Evolutionary conservation across 2,797 vertebrate genomes (phyloP), one percentile per base, ranked within the genome.

Genomic region (Antennarius maculatus): DNA sequence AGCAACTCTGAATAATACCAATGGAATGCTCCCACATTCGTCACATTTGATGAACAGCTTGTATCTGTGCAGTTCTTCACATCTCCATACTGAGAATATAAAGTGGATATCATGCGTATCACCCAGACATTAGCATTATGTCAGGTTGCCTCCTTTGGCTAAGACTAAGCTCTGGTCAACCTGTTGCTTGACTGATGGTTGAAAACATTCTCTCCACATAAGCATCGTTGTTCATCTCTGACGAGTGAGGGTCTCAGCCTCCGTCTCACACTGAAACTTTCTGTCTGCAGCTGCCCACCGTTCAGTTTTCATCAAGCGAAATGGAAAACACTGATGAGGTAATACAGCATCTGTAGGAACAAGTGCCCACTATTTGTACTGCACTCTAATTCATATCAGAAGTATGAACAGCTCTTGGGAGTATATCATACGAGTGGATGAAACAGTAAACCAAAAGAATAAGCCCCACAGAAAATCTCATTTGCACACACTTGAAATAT

Each of bases 201-300:
- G 28, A 62, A 74, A 62, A 65, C 43, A 28, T 31, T 31, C 29
- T 37, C 7, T 69, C 46, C 41, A 15, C 60, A 37, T 39, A 14
- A n/a, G 45, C 69, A 62, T 80, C 67, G 66, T 74, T 78, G 78
- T 80, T 83, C 77, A 81, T 72, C 69, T 17, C 54, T 54, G 71
- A 42, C 6, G 54, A 54, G 31, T n/a, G 39, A 43, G 55, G 0
- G 54, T 49, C 18, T 45, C 48, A 58, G 53, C 59, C 64, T 64
- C 81, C 47, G 17, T 39, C 47, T 77, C 56, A 66, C 1, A 48
- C 71, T 34, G 34, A 55, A 62, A 71, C 61, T 73, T 76, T 70
- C 61, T 46, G 68, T 53, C 69, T 63, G 85, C 88, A 90, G 89
- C 89, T 88, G 87, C 85, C 76, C 79, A 62, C 79, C 57, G 51